Percentiles rank a stretch among this genome's conserved stretches.
phyloP scores from a whole-genome alignment of 1,140 invertebrate genomes.

The Drosophila jambulina region DNA sequence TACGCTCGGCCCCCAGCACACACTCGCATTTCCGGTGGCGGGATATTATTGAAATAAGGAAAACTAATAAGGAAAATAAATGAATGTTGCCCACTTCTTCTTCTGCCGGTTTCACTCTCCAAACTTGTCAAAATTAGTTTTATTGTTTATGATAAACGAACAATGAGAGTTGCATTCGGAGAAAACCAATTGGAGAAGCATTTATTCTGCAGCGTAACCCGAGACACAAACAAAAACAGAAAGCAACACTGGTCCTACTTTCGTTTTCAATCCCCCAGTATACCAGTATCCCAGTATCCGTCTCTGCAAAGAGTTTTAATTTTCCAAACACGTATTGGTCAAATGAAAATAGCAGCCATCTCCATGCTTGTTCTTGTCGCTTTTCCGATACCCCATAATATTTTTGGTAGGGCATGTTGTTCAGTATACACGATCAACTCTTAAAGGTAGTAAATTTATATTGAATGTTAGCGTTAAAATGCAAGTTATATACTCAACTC shows the following conservation, averaged over 20 bases:
- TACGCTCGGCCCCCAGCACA: constrained; percentile 21
- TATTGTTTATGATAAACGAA: constrained; percentile 80
- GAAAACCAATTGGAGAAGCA: constrained; percentile 26
- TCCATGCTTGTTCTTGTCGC: constrained; percentile 30
- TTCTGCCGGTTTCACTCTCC: constrained; percentile 61
- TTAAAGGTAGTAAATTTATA: neutral
- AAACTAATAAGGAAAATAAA: constrained; percentile 49
- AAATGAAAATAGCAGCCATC: constrained; percentile 75
- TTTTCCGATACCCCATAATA: constrained; percentile 3
- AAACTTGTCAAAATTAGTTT: constrained; percentile 78
- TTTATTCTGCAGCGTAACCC: constrained; percentile 61
- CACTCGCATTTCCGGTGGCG: constrained; percentile 14
- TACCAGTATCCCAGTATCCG: neutral
- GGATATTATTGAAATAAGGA: constrained; percentile 27
- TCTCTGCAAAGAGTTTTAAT: constrained; percentile 65
- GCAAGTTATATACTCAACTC: rapidly evolving
- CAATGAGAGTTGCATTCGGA: constrained; percentile 50
- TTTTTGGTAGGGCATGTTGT: neutral
- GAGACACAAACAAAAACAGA: constrained; percentile 37
- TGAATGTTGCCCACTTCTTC: constrained; percentile 4
- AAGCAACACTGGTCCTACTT: constrained; percentile 55
- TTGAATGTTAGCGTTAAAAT: neutral
- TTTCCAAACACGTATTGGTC: constrained; percentile 76
- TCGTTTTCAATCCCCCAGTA: constrained; percentile 55
- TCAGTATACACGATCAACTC: neutral